Evolutionary conservation across 2,113 vertebrate species (phyloP).

Genomic region (Thomomys bottae): DNA sequence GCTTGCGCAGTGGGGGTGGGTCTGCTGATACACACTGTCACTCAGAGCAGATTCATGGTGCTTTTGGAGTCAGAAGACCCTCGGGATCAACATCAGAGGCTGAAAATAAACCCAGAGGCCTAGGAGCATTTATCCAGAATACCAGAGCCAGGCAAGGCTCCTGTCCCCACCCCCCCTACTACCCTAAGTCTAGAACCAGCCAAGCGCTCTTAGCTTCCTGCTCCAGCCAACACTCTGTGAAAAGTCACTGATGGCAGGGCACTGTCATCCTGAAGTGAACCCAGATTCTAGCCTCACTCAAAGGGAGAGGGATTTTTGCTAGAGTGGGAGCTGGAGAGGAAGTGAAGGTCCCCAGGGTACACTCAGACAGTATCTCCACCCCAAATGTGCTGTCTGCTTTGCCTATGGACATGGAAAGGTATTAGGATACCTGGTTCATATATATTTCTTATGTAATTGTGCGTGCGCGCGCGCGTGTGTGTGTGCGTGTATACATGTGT

Average conservation of each 20-base stretch:
- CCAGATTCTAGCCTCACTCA: neutral
- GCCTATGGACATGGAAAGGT: neutral
- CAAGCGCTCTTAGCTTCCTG: too few species aligned
- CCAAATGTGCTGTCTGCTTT: neutral
- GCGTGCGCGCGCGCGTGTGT: too few species aligned
- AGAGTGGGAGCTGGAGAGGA: neutral
- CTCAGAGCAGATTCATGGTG: neutral
- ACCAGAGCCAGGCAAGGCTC: neutral
- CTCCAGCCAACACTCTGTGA: too few species aligned
- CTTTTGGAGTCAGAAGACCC: neutral
- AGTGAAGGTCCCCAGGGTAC: neutral
- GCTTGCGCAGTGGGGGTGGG: neutral
- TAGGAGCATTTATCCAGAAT: fast-evolving
- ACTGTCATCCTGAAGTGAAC: neutral
- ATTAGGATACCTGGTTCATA: neutral
- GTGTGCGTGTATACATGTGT: too few species aligned
- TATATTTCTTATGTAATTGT: too few species aligned
- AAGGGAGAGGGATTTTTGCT: neutral
- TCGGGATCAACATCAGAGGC: neutral
- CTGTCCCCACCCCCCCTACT: neutral
- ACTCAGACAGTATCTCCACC: neutral
- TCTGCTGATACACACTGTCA: fast-evolving
- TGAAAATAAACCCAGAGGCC: neutral
- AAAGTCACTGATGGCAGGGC: neutral
- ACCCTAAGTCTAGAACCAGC: neutral